phyloP scores from a whole-genome alignment of 1,140 invertebrate species.

The Psix sp. region DNA sequence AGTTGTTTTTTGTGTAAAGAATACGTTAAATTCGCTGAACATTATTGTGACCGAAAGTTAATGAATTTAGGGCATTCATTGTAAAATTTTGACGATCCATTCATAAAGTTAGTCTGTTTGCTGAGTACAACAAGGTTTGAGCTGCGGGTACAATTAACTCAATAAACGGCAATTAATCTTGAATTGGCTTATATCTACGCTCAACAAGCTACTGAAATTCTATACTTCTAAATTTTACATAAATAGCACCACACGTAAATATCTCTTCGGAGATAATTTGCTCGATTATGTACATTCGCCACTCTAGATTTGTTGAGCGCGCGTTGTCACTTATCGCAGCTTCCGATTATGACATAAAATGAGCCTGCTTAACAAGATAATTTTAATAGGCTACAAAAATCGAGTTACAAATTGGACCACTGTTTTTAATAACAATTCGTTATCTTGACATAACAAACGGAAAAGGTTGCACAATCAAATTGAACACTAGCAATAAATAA shows the following conservation, averaged over 20 bases:
- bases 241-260: constrained; percentile 15
- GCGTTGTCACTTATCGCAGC: constrained; percentile 40
- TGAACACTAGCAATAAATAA: no score
- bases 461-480: neutral
- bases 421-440: neutral
- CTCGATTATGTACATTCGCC: constrained; percentile 4
- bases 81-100: constrained; percentile 32
- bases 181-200: constrained; percentile 44
- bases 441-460: neutral
- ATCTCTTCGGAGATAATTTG: constrained; percentile 26
- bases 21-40: no score
- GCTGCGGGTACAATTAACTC: constrained; percentile 53
- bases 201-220: constrained; percentile 31
- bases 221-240: constrained; percentile 25
- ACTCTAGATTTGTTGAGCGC: constrained; percentile 9
- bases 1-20: no score
- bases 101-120: constrained; percentile 12
- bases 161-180: constrained; percentile 58
- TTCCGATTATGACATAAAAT: constrained; percentile 53
- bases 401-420: neutral
- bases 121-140: constrained; percentile 9
- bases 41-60: no score
- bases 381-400: constrained; percentile 14
- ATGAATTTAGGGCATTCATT: no score
- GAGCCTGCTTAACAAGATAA: constrained; percentile 42